Percentiles rank a stretch among this genome's conserved stretches.
These are phyloP conservation scores for Leptestheria dahalacensis DNA, from an alignment of 1,140 invertebrate genomes.

Conservation along the genomic window DNA sequence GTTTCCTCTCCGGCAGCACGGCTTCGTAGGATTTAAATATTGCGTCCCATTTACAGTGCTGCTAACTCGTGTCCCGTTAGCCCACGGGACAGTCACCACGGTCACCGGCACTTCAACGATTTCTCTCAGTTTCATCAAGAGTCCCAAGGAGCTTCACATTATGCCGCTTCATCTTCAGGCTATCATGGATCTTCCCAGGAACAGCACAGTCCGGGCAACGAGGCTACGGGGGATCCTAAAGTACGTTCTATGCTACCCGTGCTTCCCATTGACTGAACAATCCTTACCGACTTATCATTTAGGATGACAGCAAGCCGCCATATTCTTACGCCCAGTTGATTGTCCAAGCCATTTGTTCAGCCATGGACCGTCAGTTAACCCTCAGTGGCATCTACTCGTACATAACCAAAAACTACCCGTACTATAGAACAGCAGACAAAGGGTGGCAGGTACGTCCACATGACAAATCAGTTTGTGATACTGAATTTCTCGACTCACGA, in stretches of 20 bases:
- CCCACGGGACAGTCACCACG: constrained; percentile 44
- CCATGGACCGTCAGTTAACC: constrained; percentile 86
- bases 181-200: not conserved
- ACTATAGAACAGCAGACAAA: constrained; percentile 93
- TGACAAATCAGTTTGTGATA: no score
- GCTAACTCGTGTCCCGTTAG: constrained; percentile 94
- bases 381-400: constrained; percentile 98
- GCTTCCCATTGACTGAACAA: no score
- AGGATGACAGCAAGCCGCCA: constrained; percentile 83
- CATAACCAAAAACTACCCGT: constrained; percentile 96
- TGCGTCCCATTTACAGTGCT: constrained; percentile 33
- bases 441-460: constrained; percentile 87
- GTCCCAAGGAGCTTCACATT: not conserved
- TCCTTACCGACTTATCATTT: not conserved
- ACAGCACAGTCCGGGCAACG: constrained; percentile 9
- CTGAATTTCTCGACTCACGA: not conserved
- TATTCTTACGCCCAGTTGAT: constrained; percentile 98
- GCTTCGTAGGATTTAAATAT: not conserved
- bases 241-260: no score
- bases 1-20: not conserved
- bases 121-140: constrained; percentile 10
- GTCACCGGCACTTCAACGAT: constrained; percentile 8
- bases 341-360: constrained; percentile 90
- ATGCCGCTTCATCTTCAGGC: not conserved
- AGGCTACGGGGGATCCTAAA: constrained; percentile 10